These are phyloP conservation scores for Matsumyia berberina DNA, from an alignment of 2,888 invertebrate genomes.

Conservation along the genomic window DNA sequence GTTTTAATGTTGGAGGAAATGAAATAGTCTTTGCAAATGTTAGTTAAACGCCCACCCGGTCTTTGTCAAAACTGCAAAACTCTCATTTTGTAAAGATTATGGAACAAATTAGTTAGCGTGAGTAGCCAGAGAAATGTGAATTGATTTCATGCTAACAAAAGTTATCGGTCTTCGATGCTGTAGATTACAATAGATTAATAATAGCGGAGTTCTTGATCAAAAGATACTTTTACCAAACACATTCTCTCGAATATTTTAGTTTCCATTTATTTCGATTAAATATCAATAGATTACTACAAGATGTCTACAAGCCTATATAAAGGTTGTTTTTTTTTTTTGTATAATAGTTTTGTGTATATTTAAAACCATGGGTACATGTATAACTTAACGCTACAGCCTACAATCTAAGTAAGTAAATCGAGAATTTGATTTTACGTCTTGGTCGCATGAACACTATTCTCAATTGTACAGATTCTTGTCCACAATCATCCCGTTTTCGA, in stretches of 20 bases:
- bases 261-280: conserved; percentile 42
- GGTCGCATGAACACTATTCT: not conserved
- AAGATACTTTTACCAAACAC: not conserved
- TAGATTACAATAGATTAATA: not conserved
- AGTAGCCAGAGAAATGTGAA: too few relatives aligned
- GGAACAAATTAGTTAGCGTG: too few relatives aligned
- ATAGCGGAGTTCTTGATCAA: too few relatives aligned
- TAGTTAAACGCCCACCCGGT: too few relatives aligned
- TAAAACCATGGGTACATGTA: conserved; percentile 54
- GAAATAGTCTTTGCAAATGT: too few relatives aligned
- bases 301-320: conserved; percentile 51
- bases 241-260: conserved; percentile 6
- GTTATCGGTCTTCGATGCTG: too few relatives aligned
- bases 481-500: conserved; percentile 92
- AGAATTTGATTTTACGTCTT: conserved; percentile 51
- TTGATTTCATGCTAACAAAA: too few relatives aligned
- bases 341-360: conserved; percentile 65
- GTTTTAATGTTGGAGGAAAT: too few relatives aligned
- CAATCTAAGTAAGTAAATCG: conserved; percentile 48
- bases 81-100: too few relatives aligned
- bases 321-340: conserved; percentile 51
- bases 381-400: conserved; percentile 62
- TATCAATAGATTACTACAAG: conserved; percentile 51
- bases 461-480: conserved; percentile 86
- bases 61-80: too few relatives aligned